Evolutionary conservation across 2,797 vertebrate genomes (phyloP).

Genomic region (Diceros bicornis): DNA sequence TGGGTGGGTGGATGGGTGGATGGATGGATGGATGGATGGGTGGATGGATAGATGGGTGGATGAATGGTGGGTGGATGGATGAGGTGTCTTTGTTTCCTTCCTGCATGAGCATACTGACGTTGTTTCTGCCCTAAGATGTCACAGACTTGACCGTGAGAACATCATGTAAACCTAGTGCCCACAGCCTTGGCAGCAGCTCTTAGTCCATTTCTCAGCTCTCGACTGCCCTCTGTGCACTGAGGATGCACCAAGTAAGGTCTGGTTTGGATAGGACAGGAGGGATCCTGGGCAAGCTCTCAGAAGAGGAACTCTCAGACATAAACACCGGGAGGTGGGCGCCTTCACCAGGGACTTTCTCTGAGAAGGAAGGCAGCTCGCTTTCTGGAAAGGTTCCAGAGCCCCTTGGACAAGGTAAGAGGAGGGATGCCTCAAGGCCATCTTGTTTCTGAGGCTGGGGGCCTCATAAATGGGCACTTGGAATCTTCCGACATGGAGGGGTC

Average conservation of each 20-base stretch:
- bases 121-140: not conserved
- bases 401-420: not conserved
- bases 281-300: not conserved
- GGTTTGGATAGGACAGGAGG: not conserved
- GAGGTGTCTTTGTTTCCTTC: not conserved
- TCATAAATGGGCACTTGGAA: not conserved
- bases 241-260: not conserved
- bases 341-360: not conserved
- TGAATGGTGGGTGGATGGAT: not conserved
- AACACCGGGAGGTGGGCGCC: not conserved
- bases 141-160: not conserved
- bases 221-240: not conserved
- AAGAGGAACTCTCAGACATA: not conserved
- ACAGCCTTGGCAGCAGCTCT: not conserved
- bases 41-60: too few species aligned
- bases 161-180: too few species aligned
- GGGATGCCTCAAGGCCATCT: too few species aligned
- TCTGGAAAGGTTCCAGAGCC: not conserved
- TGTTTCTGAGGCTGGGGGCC: not conserved
- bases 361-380: not conserved
- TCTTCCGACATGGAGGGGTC: too few species aligned
- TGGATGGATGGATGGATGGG: not conserved
- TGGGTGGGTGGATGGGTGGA: not conserved
- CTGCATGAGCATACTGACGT: rapidly evolving
- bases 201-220: not conserved